phyloP scores from a whole-genome alignment of 2,797 vertebrate species.

The Prunella strophiata region DNA sequence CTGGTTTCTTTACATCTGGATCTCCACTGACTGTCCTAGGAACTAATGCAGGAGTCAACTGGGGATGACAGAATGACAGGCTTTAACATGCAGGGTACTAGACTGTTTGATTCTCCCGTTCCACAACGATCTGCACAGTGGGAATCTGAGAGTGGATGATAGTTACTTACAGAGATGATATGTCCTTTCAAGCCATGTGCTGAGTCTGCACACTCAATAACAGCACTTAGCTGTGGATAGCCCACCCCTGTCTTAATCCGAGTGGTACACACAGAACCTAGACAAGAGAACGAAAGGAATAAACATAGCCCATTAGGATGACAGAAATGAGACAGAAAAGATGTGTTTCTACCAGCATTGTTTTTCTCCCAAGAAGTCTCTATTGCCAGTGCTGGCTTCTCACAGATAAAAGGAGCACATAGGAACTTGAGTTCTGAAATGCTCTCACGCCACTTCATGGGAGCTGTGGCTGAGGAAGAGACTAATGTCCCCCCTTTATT shows the following conservation, averaged over 20 bases:
- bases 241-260: slow-evolving; percentile 98
- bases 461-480: background rate
- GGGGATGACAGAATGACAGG: background rate
- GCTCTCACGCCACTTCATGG: background rate
- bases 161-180: slow-evolving; percentile 93
- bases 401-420: background rate
- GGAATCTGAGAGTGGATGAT: background rate
- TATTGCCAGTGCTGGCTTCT: background rate
- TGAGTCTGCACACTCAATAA: slow-evolving; percentile 97
- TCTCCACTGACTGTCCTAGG: background rate
- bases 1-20: background rate
- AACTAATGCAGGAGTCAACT: background rate
- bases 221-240: slow-evolving; percentile 97
- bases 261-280: slow-evolving; percentile 98
- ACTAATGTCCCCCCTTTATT: background rate
- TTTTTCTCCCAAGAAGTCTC: background rate
- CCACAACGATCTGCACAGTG: background rate
- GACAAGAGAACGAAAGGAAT: background rate
- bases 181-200: slow-evolving; percentile 98
- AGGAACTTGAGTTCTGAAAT: background rate
- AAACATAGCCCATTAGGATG: background rate
- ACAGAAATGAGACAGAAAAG: background rate
- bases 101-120: background rate
- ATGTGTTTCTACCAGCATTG: background rate
- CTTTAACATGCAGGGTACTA: background rate